Percentiles rank a stretch among this genome's conserved stretches.
phyloP scores from a whole-genome alignment of 2,888 invertebrate genomes.

The Drosophila helvetica region DNA sequence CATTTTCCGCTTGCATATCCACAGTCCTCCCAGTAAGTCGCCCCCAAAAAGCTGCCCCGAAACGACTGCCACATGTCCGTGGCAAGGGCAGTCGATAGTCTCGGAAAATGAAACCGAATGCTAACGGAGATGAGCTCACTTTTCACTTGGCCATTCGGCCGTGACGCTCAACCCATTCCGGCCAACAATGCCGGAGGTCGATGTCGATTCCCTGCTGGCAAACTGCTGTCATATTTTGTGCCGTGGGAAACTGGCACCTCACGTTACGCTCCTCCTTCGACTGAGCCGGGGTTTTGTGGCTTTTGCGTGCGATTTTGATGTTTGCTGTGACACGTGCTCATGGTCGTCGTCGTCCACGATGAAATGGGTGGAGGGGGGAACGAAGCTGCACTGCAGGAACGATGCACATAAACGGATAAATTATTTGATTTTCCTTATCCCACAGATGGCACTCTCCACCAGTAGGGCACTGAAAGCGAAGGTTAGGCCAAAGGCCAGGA shows the following conservation, averaged over 20 bases:
- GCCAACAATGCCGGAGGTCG: slow-evolving; percentile 46
- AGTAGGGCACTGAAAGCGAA: slow-evolving; percentile 66
- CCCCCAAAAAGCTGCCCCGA: background rate
- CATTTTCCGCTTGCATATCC: slow-evolving; percentile 75
- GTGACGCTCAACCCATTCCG: slow-evolving; percentile 32
- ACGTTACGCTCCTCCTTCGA: background rate
- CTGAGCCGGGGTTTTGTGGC: slow-evolving; percentile 24
- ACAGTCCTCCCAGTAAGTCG: slow-evolving; percentile 44
- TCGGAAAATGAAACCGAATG: slow-evolving; percentile 23
- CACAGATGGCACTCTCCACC: slow-evolving; percentile 56
- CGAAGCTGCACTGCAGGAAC: slow-evolving; percentile 5
- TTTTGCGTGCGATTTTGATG: slow-evolving; percentile 43
- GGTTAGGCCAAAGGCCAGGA: slow-evolving; percentile 73
- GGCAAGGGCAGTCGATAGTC: slow-evolving; percentile 36
- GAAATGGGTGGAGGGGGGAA: slow-evolving; percentile 4
- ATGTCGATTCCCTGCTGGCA: slow-evolving; percentile 27
- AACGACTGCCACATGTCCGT: slow-evolving; percentile 27
- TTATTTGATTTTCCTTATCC: slow-evolving; percentile 27
- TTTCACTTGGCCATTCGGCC: slow-evolving; percentile 43
- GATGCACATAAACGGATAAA: slow-evolving; percentile 30
- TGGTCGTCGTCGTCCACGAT: slow-evolving; percentile 18
- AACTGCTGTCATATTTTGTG: slow-evolving; percentile 30
- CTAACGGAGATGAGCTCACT: slow-evolving; percentile 19
- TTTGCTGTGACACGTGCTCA: slow-evolving; percentile 40
- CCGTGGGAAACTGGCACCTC: slow-evolving; percentile 1